phyloP scores from a whole-genome alignment of 2,113 vertebrate species.

The Ariopsis seemanni region DNA sequence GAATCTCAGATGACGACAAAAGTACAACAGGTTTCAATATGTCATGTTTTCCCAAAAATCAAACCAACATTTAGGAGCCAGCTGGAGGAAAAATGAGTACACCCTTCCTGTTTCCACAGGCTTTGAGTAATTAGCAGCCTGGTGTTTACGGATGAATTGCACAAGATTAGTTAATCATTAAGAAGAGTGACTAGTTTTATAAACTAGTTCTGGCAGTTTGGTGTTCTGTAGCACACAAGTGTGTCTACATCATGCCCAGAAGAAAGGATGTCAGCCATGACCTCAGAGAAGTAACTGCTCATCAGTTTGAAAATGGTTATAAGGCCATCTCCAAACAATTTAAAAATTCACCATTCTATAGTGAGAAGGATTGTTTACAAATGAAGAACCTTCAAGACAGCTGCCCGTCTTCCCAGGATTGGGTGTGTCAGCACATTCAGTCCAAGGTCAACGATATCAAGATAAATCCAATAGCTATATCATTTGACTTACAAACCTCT shows the following conservation, averaged over 20 bases:
- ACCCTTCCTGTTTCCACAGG: not conserved
- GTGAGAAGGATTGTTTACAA: not conserved
- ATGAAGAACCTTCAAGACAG: not conserved
- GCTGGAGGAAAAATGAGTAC: not conserved
- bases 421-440: too few species aligned
- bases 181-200: not conserved
- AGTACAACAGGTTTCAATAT: not conserved
- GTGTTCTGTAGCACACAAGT: too few species aligned
- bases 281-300: not conserved
- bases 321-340: not conserved
- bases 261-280: not conserved
- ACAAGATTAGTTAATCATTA: not conserved
- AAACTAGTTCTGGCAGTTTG: not conserved
- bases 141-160: not conserved
- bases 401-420: not conserved
- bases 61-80: not conserved
- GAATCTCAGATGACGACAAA: not conserved
- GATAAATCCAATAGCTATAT: not conserved
- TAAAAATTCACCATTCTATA: not conserved
- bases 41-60: not conserved
- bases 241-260: not conserved
- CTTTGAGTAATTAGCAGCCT: not conserved
- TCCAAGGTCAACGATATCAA: not conserved
- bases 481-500: not conserved
- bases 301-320: not conserved